Base-by-base conservation (phyloP, 2,797 vertebrate species). In the Cephalopachus bancanus region DNA sequence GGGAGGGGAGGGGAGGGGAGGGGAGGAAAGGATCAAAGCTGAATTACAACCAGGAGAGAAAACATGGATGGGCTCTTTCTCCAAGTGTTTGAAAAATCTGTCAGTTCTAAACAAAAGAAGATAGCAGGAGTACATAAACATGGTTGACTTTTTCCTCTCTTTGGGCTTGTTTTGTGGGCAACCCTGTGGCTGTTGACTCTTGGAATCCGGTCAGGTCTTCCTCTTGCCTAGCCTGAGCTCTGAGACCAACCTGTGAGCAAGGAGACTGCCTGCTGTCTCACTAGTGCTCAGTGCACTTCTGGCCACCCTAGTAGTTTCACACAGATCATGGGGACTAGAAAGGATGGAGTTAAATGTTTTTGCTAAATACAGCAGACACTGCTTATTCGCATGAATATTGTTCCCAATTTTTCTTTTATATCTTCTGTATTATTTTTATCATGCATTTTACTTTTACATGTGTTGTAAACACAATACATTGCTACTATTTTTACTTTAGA, bases 391-490 rank as follows among this genome's bases (percentile, higher is more conserved):
- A 16, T 59, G 74, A 74, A 53, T 86, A 14, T 76, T 59, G 60
- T 60, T 76, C 12, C 74, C 72, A 91, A 71, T 92, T 91, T 93
- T 37, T 91, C n/a, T 76, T 89, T 95, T 57, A 95, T 49, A 22
- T 83, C 8, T 1, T 60, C 53, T 79, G 51, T 88, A 64, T 75
- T 85, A 83, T 84, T 92, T 96, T 87, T 83, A 80, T 81, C 22
- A 24, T 20, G 51, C n/a, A 67, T 83, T 93, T 83, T 91, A 69
- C 59, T 74, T 86, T 96, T 89, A 59, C 3, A 17, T 92, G 75
- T 53, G 1, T 51, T 90, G 65, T 76, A 67, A 93, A 59, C 30
- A 83, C 16, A 89, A 65, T 49, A 28, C 37, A 69, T 80, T 84
- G 26, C 62, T 87, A 37, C 44, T 89, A 67, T 67, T 84, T 97